These are phyloP conservation scores for Zootermopsis nevadensis DNA, from an alignment of 2,888 invertebrate species.

Conservation along the genomic window DNA sequence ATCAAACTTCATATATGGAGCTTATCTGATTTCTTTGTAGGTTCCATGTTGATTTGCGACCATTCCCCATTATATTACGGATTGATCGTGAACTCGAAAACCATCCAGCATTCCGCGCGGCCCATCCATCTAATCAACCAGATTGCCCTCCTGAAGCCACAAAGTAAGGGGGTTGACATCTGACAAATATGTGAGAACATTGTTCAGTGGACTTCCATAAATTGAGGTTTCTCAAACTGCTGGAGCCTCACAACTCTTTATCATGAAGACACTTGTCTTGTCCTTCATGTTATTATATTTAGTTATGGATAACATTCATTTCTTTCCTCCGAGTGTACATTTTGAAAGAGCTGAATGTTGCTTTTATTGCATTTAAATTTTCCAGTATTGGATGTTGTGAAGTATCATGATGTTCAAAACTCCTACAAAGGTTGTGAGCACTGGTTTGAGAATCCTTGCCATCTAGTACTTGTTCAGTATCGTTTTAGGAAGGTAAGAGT, in stretches of 20 bases:
- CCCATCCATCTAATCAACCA: constrained; percentile 92
- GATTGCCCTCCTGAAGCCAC: constrained; percentile 93
- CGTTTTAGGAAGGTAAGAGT: constrained; percentile 35
- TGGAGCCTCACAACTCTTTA: constrained; percentile 23
- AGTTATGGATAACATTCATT: background rate
- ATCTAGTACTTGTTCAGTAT: constrained; percentile 41
- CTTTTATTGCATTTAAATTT: constrained; percentile 13
- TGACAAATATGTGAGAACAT: constrained; percentile 19
- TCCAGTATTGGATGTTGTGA: background rate
- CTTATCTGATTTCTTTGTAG: constrained; percentile 64
- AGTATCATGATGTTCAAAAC: background rate
- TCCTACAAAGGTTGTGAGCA: constrained; percentile 9
- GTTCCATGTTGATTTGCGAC: constrained; percentile 91
- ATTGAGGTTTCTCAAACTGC: constrained; percentile 37
- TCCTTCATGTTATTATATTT: background rate
- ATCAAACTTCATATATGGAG: background rate
- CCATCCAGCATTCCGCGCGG: constrained; percentile 90
- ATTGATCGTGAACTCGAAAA: constrained; percentile 88
- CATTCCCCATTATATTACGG: constrained; percentile 89
- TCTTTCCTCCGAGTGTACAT: background rate
- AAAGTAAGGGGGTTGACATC: constrained; percentile 69
- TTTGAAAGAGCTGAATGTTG: background rate
- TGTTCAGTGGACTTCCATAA: constrained; percentile 40
- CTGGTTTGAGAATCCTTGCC: constrained; percentile 40
- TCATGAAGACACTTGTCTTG: background rate